Evolutionary conservation across 1,140 invertebrate species (phyloP).

Genomic region (Helicoverpa zea): DNA sequence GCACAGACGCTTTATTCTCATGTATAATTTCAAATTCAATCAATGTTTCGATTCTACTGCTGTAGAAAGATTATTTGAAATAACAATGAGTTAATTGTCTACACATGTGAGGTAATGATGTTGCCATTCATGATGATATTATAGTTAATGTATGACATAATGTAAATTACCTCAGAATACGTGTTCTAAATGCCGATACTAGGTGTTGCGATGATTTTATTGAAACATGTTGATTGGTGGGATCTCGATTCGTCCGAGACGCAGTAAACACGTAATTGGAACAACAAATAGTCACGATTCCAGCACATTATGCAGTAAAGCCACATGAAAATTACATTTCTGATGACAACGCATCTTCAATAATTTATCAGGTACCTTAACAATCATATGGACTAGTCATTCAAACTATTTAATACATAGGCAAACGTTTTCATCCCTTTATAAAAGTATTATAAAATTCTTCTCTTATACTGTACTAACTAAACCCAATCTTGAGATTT

Average conservation of each 20-base stretch:
- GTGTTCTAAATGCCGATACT: constrained; percentile 57
- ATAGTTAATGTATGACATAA: constrained; percentile 37
- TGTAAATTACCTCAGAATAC: constrained; percentile 65
- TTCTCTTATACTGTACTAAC: too few relatives aligned
- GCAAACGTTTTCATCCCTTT: too few relatives aligned
- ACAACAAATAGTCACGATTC: constrained; percentile 58
- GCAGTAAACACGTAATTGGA: constrained; percentile 62
- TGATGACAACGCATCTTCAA: not conserved
- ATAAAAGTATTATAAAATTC: too few relatives aligned
- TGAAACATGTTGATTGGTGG: constrained; percentile 56
- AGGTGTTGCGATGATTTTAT: constrained; percentile 43
- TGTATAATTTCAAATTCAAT: constrained; percentile 16
- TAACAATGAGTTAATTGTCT: constrained; percentile 21
- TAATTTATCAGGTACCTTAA: not conserved
- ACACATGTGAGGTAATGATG: constrained; percentile 23
- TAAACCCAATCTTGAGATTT: not conserved
- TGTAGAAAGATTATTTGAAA: not conserved
- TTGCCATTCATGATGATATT: constrained; percentile 8
- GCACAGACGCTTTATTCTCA: constrained; percentile 4
- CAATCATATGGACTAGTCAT: not conserved
- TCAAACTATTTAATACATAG: not conserved
- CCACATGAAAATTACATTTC: constrained; percentile 19
- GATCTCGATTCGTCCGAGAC: constrained; percentile 49
- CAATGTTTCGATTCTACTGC: constrained; percentile 1
- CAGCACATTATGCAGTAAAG: constrained; percentile 10